Evolutionary conservation across 2,888 invertebrate genomes (phyloP), one percentile per base, ranked within the genome.

Genomic region (Meganola albula): DNA sequence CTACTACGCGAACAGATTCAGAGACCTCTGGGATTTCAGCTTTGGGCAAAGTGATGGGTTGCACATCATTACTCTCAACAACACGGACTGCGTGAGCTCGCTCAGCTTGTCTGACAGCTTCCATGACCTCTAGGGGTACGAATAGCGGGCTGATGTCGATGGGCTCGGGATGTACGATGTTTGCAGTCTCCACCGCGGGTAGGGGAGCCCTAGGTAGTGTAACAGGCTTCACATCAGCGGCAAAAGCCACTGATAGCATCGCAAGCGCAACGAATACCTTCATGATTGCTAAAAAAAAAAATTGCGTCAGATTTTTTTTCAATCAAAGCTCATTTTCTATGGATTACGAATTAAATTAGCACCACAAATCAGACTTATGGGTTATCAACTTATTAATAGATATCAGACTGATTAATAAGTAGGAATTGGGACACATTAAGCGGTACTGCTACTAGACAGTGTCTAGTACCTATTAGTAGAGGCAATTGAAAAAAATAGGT

Each of bases 191-290:
- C 21, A 33, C 35, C 9, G 25, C 13, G 29, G 48, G 34, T 6
- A 24, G 4, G 0, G 26, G 33, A 7, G 25, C 14, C 10, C 10
- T 8, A 8, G 35, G 29, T 12, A 31, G 4, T 21, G 10, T 14
- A 8, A 52, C 24, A 2, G 60, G 49, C 20, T 29, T 25, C 12
- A 41, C 30, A 14, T 63, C 65, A 11, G 45, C 28, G 29, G 74
- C 75, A 10, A 63, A 35, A 10, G 63, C 72, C 43, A 63, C 58
- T 2, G 74, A 65, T 38, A 78, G 32, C 10, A 77, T 57, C 9
- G 74, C 63, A 22, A 80, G 45, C 6, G 55, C 61, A 27, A 79
- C 44, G 5, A 82, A 10, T n/a, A 70, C 29, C 53, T 73, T 79
- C 82, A 83, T 82, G 24, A 30, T 44, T 71, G 38, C 72, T 74